phyloP scores from a whole-genome alignment of 2,113 vertebrate species.

The Nibea albiflora region DNA sequence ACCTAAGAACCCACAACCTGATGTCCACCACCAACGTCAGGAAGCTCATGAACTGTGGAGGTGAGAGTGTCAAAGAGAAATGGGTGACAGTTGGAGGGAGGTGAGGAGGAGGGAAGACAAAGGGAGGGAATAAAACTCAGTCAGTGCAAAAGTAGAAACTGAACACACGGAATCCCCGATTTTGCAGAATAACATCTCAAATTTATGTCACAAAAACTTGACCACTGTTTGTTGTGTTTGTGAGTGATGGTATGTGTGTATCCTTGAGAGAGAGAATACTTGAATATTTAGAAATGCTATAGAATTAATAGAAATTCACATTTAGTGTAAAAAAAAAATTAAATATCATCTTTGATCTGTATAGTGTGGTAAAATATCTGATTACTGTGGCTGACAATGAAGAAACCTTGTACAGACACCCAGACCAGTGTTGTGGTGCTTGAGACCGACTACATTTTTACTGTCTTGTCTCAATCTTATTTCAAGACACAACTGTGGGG shows the following conservation, averaged over 20 bases:
- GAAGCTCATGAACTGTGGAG: slow-evolving; percentile 96
- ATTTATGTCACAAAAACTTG: not conserved
- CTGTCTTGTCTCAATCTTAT: no score
- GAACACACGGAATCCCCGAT: not conserved
- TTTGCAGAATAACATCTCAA: not conserved
- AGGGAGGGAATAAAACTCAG: no score
- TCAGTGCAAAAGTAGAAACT: not conserved
- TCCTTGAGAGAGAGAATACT: not conserved
- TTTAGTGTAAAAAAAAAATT: not conserved
- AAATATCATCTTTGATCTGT: not conserved
- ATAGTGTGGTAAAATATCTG: not conserved
- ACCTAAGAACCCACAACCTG: slow-evolving; percentile 87
- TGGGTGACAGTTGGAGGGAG: not conserved
- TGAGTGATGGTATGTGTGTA: not conserved
- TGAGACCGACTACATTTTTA: no score
- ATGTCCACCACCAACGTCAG: slow-evolving; percentile 95
- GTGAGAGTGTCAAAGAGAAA: slow-evolving; percentile 72
- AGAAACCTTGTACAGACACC: not conserved
- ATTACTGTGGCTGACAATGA: not conserved
- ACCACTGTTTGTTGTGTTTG: not conserved
- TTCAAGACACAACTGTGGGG: no score
- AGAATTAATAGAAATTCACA: not conserved
- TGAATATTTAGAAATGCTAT: not conserved
- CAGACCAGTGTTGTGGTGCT: no score
- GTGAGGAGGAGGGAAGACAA: not conserved